Percentiles rank a stretch among this genome's conserved stretches.
Evolutionary conservation across 2,797 vertebrate species (phyloP).

Genomic region (Ctenopoma multispine): DNA sequence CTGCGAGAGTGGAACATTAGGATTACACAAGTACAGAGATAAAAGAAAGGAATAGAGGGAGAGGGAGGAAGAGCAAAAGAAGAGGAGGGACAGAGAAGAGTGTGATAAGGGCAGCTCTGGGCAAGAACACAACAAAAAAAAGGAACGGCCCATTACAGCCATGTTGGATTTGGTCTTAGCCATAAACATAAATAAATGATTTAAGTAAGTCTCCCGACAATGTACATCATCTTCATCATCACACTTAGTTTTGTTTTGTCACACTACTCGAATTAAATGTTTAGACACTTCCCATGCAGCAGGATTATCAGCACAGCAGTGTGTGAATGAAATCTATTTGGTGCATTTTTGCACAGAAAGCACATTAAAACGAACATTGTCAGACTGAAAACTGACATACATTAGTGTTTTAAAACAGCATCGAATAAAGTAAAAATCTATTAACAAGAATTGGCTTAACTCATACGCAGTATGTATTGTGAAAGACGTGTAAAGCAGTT

Average conservation of each 20-base stretch:
- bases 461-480: no score
- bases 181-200: neutral
- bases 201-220: no score
- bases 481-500: neutral
- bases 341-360: constrained; percentile 5
- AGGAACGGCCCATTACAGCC: neutral
- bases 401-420: neutral
- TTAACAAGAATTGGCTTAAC: no score
- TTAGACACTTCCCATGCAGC: neutral
- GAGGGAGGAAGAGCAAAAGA: neutral
- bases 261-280: no score
- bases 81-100: neutral
- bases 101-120: neutral
- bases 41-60: neutral
- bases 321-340: constrained; percentile 11
- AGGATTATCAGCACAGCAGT: constrained; percentile 1
- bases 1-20: constrained; percentile 21
- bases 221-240: no score
- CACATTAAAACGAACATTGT: neutral
- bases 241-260: no score
- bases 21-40: constrained; percentile 24
- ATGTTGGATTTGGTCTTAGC: neutral
- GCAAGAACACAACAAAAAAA: neutral
- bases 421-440: no score
- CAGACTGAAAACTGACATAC: neutral